A percentile compares a stretch with the other conserved stretches of the same genome.
phyloP scores from a whole-genome alignment of 2,888 invertebrate genomes.

The Hirudinaria manillensis region DNA sequence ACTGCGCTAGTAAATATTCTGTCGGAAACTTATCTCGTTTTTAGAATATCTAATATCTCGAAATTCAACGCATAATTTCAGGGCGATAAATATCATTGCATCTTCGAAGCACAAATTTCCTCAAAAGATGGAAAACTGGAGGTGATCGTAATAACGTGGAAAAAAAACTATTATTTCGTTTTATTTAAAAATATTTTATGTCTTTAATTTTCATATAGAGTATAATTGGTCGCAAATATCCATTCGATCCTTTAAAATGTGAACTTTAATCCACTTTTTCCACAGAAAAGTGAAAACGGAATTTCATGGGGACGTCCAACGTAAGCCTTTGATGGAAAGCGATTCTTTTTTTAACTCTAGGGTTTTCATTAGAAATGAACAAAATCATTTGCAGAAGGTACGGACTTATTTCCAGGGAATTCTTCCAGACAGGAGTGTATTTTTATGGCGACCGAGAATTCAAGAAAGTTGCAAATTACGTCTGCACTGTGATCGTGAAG shows the following conservation, averaged over 20 bases:
- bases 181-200: background rate
- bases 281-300: constrained; percentile 51
- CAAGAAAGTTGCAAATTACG: constrained; percentile 51
- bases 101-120: constrained; percentile 51
- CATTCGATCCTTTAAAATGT: too few species aligned
- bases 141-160: constrained; percentile 41
- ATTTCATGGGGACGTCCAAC: constrained; percentile 52
- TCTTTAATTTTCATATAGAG: too few species aligned
- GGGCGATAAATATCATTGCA: constrained; percentile 52
- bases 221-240: too few species aligned
- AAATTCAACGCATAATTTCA: constrained; percentile 35
- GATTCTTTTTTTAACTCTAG: background rate
- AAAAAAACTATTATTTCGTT: constrained; percentile 6
- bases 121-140: constrained; percentile 48
- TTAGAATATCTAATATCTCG: background rate
- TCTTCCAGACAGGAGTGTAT: constrained; percentile 52
- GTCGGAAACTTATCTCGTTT: background rate
- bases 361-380: background rate
- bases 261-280: background rate
- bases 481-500: constrained; percentile 54
- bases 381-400: constrained; percentile 36
- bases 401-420: constrained; percentile 51
- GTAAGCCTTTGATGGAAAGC: constrained; percentile 38
- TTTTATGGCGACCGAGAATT: constrained; percentile 53
- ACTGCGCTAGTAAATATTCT: background rate